phyloP scores from a whole-genome alignment of 1,140 invertebrate genomes.

The Oncopeltus fasciatus region DNA sequence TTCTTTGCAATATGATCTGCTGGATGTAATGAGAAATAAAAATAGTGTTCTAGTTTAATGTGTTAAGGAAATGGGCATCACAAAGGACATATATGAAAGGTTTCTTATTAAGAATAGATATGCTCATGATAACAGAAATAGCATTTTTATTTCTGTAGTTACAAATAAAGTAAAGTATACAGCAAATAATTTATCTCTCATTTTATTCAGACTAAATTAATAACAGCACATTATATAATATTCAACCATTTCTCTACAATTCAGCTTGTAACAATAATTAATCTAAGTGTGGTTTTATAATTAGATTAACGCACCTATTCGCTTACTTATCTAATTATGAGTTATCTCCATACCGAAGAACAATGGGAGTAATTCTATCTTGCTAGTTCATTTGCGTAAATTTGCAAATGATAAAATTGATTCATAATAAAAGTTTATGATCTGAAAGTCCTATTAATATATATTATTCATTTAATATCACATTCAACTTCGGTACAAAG shows the following conservation, averaged over 20 bases:
- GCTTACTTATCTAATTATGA: constrained; percentile 18
- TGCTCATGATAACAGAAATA: constrained; percentile 17
- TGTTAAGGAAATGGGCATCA: no score
- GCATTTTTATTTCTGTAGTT: constrained; percentile 18
- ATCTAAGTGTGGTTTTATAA: constrained; percentile 21
- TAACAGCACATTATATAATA: constrained; percentile 20
- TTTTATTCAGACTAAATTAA: constrained; percentile 21
- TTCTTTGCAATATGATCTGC: no score
- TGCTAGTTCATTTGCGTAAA: not conserved
- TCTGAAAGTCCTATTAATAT: no score
- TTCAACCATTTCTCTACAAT: constrained; percentile 17
- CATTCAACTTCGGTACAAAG: constrained; percentile 10
- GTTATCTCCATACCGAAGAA: constrained; percentile 14
- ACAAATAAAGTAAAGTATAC: constrained; percentile 21
- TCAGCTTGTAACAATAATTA: constrained; percentile 22
- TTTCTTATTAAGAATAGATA: no score
- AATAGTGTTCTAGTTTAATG: no score
- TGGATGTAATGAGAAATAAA: no score
- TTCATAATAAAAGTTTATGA: no score
- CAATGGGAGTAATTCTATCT: not conserved
- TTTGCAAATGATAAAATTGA: not conserved
- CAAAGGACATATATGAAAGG: no score
- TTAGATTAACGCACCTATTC: constrained; percentile 20
- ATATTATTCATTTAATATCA: no score
- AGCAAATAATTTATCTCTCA: constrained; percentile 21